Evolutionary conservation across 1,140 invertebrate genomes (phyloP), one percentile per base, ranked within the genome.

Genomic region (Bombus vancouverensis): DNA sequence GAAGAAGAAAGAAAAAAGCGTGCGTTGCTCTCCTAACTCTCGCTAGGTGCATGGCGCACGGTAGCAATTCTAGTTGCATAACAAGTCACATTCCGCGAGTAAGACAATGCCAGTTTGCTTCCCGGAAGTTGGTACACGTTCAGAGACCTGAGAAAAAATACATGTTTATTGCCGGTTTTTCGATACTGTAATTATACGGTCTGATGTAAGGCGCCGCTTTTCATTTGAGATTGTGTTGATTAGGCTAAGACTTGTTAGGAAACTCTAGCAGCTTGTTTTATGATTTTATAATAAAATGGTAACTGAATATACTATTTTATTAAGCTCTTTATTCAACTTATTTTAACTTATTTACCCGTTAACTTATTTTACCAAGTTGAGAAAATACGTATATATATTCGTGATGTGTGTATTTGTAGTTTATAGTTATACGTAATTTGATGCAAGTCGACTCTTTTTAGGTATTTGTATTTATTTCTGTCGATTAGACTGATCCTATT

Each of bases 31-130:
- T 37, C 70, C 15, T 12, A 28, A 6, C 22, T 59, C 44, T 57
- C 59, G 70, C 28, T 25, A 12, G 25, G 34, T 53, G 39, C 28
- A 15, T 18, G 39, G 39, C 81, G 10, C 25, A 15, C 39, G 53
- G 32, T 44, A 37, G 57, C 68, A 13, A 42, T 39, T 12, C 66
- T 42, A 39, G 28, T 80, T 77, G 68, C 83, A 39, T 72, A 79
- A 80, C 68, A 57, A 15, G n/a, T 62, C 62, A 28, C 62, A 53
- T 68, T 82, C 57, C 37, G 18, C 22, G 68, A 18, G 22, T 25
- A 42, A 75, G 53, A 81, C 68, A 81, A 62, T 65, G 47, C 22
- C 8, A 10, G 15, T 4, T 37, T 10, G 53, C 47, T 82, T 74
- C 80, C 80, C n/a, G 80, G 57, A 74, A 74, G 80, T 32, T 72